Percentiles rank a stretch among this genome's conserved stretches.
Conservation (phyloP, 2,797 vertebrate genomes). For the Euthynnus affinis region DNA sequence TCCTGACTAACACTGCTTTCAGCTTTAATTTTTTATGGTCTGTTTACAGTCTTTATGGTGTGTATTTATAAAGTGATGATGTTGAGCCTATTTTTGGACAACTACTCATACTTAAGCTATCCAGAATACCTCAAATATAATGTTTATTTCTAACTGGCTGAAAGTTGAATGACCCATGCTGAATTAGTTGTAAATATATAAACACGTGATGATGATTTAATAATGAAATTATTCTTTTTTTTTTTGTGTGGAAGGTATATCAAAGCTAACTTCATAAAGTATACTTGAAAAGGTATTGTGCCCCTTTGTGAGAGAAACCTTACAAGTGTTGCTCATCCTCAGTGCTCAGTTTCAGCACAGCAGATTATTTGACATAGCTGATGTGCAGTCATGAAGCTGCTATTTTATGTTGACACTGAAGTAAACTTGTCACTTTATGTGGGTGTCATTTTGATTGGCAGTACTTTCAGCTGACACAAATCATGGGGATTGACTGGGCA, state of each 20-base stretch:
- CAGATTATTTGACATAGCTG: slow-evolving; percentile 1
- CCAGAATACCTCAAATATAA: background rate
- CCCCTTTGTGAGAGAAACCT: background rate
- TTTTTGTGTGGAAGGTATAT: background rate
- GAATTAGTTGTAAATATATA: background rate
- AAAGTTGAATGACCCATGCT: background rate
- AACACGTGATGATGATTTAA: background rate
- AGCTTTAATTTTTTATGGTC: too few species aligned
- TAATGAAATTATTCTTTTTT: background rate
- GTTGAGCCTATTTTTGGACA: background rate
- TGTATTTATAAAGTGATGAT: background rate
- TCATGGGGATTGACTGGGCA: slow-evolving; percentile 25
- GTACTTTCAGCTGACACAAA: slow-evolving; percentile 30
- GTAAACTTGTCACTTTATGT: slow-evolving; percentile 16
- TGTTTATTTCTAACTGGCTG: background rate
- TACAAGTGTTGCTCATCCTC: slow-evolving; percentile 1
- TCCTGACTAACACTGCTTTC: too few species aligned
- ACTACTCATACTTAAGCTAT: background rate
- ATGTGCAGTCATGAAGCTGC: slow-evolving; percentile 10
- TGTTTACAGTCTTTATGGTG: background rate
- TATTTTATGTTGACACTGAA: background rate
- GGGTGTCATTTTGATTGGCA: slow-evolving; percentile 35
- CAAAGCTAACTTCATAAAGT: background rate
- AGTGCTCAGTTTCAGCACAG: background rate
- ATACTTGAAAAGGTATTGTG: background rate